Evolutionary conservation across 1,140 invertebrate species (phyloP), one percentile per base, ranked within the genome.

Genomic region (Vanessa atalanta): DNA sequence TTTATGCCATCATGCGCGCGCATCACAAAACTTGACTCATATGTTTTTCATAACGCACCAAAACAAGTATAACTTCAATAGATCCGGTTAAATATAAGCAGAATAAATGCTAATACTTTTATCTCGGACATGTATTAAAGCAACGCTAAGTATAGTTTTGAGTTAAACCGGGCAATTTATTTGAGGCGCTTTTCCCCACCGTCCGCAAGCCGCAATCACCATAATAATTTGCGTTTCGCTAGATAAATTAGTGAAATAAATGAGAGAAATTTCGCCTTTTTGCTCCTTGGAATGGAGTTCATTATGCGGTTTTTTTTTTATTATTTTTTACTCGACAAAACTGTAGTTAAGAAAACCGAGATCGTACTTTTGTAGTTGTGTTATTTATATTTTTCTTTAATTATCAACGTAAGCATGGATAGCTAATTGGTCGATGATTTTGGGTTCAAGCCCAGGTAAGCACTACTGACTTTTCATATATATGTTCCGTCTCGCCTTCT

Each of bases 181-280:
- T 57, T 69, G 9, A 64, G 53, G 47, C 15, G 48, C 47, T 63
- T 72, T 72, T 65, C 48, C 70, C 48, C 70, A 26, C 75, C 65
- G 43, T 57, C 37, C 15, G 55, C 64, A 23, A 37, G 23, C 66
- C 65, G 57, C 66, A 72, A 76, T 76, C 66, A 76, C 57, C 70
- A 69, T 73, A 61, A 76, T 76, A 72, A 76, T 76, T 72, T 76
- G 16, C 50, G 63, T 64, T 69, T 43, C 73, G 51, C 65, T 74
- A 74, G 73, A 74, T 74, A 69, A 74, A 74, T 69, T 74, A 65
- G 63, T 57, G 60, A 37, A 26, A 37, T 61, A 61, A 61, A 61
- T 61, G 57, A 61, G 57, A 43, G 57, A 61, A 57, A 61, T 60
- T 60, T 60, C 23, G 57, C 14, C 57, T 61, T 61, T 61, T 61